phyloP scores from a whole-genome alignment of 2,113 vertebrate genomes.

The Girardinichthys multiradiatus region DNA sequence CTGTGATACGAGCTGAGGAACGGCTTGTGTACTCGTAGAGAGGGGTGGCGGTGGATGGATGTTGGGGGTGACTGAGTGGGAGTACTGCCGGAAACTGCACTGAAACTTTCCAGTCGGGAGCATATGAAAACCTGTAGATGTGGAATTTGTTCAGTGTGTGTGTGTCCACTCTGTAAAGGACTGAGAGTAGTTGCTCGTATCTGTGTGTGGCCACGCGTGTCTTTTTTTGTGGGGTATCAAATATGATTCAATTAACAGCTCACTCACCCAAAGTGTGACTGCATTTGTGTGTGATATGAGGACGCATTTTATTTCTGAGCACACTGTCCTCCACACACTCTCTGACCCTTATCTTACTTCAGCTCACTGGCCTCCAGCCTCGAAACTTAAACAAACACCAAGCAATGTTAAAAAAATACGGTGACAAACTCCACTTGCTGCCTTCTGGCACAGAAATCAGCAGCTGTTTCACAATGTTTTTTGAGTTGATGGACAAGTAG shows the following conservation, averaged over 20 bases:
- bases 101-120: constrained; percentile 68
- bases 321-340: constrained; percentile 27
- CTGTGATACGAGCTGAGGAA: constrained; percentile 42
- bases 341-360: constrained; percentile 49
- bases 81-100: constrained; percentile 51
- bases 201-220: constrained; percentile 63
- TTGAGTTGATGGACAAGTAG: constrained; percentile 38
- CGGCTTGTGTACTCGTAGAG: constrained; percentile 48
- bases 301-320: constrained; percentile 35
- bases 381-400: constrained; percentile 59
- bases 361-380: constrained; percentile 27
- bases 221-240: constrained; percentile 41
- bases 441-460: constrained; percentile 18
- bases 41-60: background rate
- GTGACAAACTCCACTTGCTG: constrained; percentile 49
- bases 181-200: constrained; percentile 41
- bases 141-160: constrained; percentile 49
- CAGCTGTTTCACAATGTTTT: constrained; percentile 37
- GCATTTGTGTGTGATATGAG: constrained; percentile 29
- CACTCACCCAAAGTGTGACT: constrained; percentile 37
- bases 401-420: constrained; percentile 31
- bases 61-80: constrained; percentile 51
- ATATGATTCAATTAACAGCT: constrained; percentile 47
- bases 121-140: constrained; percentile 55
- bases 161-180: constrained; percentile 34